A percentile compares a stretch with the other conserved stretches of the same genome.
Evolutionary conservation across 2,113 vertebrate genomes (phyloP).

Genomic region (Tachysurus fulvidraco): DNA sequence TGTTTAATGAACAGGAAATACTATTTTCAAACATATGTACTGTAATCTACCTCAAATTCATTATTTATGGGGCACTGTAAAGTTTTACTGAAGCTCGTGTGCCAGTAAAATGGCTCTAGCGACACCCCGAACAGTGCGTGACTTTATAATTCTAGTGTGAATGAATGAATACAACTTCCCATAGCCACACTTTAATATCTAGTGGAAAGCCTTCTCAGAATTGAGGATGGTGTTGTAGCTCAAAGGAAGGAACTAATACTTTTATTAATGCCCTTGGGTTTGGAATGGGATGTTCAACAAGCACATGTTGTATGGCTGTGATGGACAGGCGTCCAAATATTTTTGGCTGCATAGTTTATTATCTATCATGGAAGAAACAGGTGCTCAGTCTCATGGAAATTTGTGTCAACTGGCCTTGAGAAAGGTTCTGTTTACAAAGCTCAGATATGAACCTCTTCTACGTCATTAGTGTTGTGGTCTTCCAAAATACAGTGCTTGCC

Average conservation of each 20-base stretch:
- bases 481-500: constrained; percentile 52
- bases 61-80: no score
- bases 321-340: background rate
- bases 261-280: background rate
- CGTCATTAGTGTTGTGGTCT: constrained; percentile 53
- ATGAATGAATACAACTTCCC: background rate
- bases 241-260: background rate
- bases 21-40: no score
- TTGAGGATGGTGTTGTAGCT: background rate
- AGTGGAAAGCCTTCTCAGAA: background rate
- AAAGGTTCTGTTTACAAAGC: constrained; percentile 39
- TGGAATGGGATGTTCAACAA: background rate
- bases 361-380: background rate
- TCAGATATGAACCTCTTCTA: constrained; percentile 73
- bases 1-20: no score
- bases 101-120: background rate
- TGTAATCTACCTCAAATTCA: no score
- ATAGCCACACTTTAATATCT: background rate
- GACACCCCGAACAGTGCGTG: no score
- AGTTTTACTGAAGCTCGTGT: background rate
- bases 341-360: background rate
- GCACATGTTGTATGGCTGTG: background rate
- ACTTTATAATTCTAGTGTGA: background rate
- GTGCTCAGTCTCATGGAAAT: background rate
- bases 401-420: constrained; percentile 28